These are phyloP conservation scores for Sceliomorpha sp. DNA, from an alignment of 2,888 invertebrate species.

Conservation along the genomic window DNA sequence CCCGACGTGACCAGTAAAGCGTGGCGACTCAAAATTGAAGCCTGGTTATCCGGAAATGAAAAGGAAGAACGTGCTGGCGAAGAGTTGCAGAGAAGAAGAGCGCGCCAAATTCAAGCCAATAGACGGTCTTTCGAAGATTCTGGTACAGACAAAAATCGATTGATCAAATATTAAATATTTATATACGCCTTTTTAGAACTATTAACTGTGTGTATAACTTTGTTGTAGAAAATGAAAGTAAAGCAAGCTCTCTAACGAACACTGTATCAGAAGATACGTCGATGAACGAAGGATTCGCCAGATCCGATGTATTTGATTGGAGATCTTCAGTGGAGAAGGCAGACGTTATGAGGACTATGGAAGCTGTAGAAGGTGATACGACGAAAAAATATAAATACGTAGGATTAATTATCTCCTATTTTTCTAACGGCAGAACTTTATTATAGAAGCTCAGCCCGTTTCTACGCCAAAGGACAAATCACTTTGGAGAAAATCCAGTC, in stretches of 20 bases:
- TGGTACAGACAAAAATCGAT: conserved; percentile 81
- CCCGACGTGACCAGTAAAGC: conserved; percentile 82
- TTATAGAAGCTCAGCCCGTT: conserved; percentile 86
- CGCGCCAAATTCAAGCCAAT: conserved; percentile 86
- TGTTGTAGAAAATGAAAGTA: conserved; percentile 88
- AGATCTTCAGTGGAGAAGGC: conserved; percentile 90
- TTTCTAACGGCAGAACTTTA: background rate
- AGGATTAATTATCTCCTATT: background rate
- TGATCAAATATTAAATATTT: too few species aligned
- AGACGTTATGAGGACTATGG: conserved; percentile 91
- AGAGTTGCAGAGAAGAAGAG: conserved; percentile 85
- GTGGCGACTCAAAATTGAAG: conserved; percentile 94
- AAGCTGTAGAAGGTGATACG: conserved; percentile 89
- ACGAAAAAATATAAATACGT: too few species aligned
- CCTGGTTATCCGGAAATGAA: conserved; percentile 94
- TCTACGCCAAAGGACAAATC: conserved; percentile 86
- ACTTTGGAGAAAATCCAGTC: conserved; percentile 87
- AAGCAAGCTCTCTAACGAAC: conserved; percentile 85
- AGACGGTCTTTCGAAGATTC: conserved; percentile 92
- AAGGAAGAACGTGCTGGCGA: conserved; percentile 88
- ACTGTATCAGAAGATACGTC: conserved; percentile 87
- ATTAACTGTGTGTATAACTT: too few species aligned
- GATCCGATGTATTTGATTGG: conserved; percentile 88
- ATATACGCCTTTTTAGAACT: too few species aligned
- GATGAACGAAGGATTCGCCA: conserved; percentile 81